Evolutionary conservation across 2,113 vertebrate genomes (phyloP), one percentile per base, ranked within the genome.

Genomic region (Neolamprologus devosi): DNA sequence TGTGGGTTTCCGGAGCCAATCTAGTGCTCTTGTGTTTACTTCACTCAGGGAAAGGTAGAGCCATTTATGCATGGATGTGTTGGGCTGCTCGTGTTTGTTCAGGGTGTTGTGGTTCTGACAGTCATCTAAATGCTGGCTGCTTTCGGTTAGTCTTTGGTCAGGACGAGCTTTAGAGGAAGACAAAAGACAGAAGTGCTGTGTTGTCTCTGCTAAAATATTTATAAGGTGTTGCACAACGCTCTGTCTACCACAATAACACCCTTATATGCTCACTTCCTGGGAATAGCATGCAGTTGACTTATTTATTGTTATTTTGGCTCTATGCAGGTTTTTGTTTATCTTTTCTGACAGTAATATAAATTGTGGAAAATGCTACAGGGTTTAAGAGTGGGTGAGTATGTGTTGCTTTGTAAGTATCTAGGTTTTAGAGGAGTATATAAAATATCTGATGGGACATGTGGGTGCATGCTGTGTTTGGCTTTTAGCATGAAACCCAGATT

Each of bases 1-100:
- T 96, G 95, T 93, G 94, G 96, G 93, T 97, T 96, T 95, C 96
- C 95, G 91, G 87, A 80, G 86, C 58, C 68, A 89, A 88, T 90
- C 55, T 81, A 55, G 75, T 83, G 84, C 88, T 82, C 88, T 81
- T 92, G 30, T 93, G 93, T 95, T 96, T 94, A 88, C 92, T 90
- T 95, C 89, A 83, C 87, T 68, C 73, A 87, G 83, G 81, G 85
- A 91, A 88, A 68, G 49, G 58, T 86, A 87, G 78, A 86, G 87
- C 35, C 17, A 9, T 60, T 13, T 65, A 4, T 85, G 79, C 23
- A 75, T 84, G 70, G 87, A 88, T 92, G 65, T 85, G 70, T 51
- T 35, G 8, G 81, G 68, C 14, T 86, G 87, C 75, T 89, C 79
- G 23, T 90, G 63, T 86, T 85, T 88, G 54, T 82, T 80, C 81